Percentiles rank a stretch among this genome's conserved stretches.
Evolutionary conservation across 1,140 invertebrate genomes (phyloP).

Genomic region (Fopius arisanus): DNA sequence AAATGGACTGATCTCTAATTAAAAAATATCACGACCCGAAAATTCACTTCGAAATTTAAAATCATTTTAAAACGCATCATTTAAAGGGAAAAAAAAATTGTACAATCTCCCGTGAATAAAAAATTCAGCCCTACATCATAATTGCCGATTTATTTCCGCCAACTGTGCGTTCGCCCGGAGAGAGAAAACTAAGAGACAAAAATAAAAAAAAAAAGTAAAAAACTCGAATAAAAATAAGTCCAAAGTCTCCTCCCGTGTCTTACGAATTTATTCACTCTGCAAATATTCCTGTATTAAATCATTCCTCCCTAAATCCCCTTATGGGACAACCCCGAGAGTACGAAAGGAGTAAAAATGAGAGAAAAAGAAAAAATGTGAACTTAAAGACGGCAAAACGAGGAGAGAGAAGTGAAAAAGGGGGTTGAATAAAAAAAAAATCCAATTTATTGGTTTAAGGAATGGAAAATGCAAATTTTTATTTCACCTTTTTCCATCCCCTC

Average conservation of each 20-base stretch:
- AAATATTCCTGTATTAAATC: slow-evolving; percentile 34
- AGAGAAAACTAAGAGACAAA: not conserved
- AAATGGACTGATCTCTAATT: no score
- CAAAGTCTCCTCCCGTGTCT: slow-evolving; percentile 10
- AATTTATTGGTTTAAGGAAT: slow-evolving; percentile 30
- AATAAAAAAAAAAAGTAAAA: not conserved
- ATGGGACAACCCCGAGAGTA: slow-evolving; percentile 23
- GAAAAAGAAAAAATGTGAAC: slow-evolving; percentile 21
- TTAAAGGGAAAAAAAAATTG: not conserved
- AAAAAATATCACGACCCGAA: no score
- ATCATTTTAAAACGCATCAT: no score
- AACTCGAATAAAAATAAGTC: slow-evolving; percentile 3
- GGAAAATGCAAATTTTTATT: slow-evolving; percentile 35
- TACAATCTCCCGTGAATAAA: not conserved
- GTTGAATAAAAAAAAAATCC: slow-evolving; percentile 18
- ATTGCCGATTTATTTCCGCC: slow-evolving; percentile 7
- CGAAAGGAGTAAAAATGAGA: not conserved
- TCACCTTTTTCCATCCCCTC: not conserved
- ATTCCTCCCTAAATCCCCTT: slow-evolving; percentile 32
- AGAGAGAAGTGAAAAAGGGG: slow-evolving; percentile 1
- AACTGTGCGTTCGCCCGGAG: not conserved
- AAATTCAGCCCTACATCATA: not conserved
- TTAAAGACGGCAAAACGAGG: slow-evolving; percentile 18
- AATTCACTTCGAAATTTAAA: no score
- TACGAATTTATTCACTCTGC: slow-evolving; percentile 34